Base-by-base conservation (phyloP, 2,888 invertebrate species). In the Lasioglossum pauxillum region DNA sequence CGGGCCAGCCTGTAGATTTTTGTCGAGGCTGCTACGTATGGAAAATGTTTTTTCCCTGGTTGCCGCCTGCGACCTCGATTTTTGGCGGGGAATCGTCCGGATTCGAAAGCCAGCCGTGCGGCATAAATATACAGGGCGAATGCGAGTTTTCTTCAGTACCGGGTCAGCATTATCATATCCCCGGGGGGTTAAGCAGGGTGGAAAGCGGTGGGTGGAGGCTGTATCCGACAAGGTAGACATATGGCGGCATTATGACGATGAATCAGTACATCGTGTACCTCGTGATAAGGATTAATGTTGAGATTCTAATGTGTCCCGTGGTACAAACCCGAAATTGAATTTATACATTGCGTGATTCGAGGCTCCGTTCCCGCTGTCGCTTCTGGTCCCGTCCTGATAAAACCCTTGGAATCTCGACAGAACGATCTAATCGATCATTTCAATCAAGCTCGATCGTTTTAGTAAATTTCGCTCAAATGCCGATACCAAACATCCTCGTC, bases 211-310 rank as follows among this genome's bases (percentile, higher is more conserved):
- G 35, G 81, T 44, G 82, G 80, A 80, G 76, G 79, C 83, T 88
- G 86, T 84, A 84, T 82, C 86, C 86, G 88, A 82, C 86, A 81
- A 60, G 89, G 64, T 75, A 86, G 86, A 90, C 89, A 74, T 90
- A 90, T 88, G 80, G 80, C 82, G 82, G 80, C 83, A 90, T 90
- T 88, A 88, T 86, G 83, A 84, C 90, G 90, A 90, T 88, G 89
- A 88, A 90, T 87, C 87, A 86, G 87, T 83, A 81, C 83, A 87
- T 76, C 81, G 80, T 86, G 83, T 80, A 83, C 71, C 81, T 78
- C 77, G 79, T 87, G 87, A 87, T 87, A 81, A 82, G 87, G 87
- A 87, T 87, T 87, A 87, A 87, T 87, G 87, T 72, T 57, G 69
- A 44, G 53, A 57, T 81, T 83, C 79, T 78, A 86, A 80, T 75